phyloP scores from a whole-genome alignment of 2,113 vertebrate species.

The Clinocottus analis region DNA sequence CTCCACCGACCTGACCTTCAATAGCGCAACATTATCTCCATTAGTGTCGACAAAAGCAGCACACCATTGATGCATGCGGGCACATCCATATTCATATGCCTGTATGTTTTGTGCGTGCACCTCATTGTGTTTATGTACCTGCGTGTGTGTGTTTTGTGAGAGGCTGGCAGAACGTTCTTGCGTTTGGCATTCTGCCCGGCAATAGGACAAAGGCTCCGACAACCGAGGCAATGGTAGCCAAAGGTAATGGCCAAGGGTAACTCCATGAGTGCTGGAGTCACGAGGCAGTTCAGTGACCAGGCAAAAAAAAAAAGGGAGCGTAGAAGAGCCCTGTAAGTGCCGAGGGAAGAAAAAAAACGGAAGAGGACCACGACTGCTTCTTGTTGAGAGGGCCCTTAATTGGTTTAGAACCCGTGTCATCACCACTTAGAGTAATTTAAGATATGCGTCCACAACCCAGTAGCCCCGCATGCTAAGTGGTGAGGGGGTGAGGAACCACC shows the following conservation, averaged over 20 bases:
- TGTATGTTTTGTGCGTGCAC: constrained; percentile 12
- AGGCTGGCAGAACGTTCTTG: constrained; percentile 41
- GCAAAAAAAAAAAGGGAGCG: constrained; percentile 28
- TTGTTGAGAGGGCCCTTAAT: constrained; percentile 58
- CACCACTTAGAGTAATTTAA: constrained; percentile 60
- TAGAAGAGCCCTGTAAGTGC: constrained; percentile 40
- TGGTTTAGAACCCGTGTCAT: constrained; percentile 63
- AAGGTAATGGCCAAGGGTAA: constrained; percentile 62
- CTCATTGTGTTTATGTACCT: constrained; percentile 16
- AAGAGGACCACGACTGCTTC: constrained; percentile 27
- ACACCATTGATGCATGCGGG: constrained; percentile 29
- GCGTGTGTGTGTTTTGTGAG: constrained; percentile 15
- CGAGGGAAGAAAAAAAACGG: constrained; percentile 25
- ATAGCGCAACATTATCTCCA: constrained; percentile 66
- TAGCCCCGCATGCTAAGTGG: constrained; percentile 41
- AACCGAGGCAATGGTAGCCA: constrained; percentile 49
- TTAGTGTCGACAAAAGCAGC: constrained; percentile 59
- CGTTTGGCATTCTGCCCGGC: constrained; percentile 55
- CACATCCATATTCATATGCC: constrained; percentile 30
- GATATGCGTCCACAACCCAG: constrained; percentile 47
- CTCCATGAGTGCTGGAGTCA: constrained; percentile 48
- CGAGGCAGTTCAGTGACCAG: constrained; percentile 48
- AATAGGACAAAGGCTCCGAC: constrained; percentile 54
- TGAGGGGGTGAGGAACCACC: constrained; percentile 46
- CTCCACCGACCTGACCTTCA: constrained; percentile 74